Evolutionary conservation across 2,113 vertebrate genomes (phyloP).

Genomic region (Geothlypis trichas): DNA sequence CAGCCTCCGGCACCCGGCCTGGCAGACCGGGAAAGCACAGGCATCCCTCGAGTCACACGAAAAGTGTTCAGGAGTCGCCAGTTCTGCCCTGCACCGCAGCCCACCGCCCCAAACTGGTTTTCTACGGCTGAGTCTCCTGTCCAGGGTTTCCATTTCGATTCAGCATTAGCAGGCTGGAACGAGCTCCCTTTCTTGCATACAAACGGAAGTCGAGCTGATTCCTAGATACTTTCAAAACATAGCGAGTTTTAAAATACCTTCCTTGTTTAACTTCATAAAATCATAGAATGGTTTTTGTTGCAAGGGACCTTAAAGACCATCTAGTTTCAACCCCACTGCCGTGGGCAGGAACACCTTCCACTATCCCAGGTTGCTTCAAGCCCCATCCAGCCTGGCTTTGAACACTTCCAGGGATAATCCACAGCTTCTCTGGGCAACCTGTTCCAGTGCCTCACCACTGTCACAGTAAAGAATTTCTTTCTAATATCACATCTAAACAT

Average conservation of each 20-base stretch:
- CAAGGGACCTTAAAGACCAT: not conserved
- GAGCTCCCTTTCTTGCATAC: not conserved
- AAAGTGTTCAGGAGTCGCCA: accelerated
- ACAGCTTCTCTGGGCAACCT: not conserved
- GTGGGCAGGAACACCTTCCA: not conserved
- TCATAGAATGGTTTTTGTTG: not conserved
- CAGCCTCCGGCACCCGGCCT: accelerated
- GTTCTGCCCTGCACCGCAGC: accelerated
- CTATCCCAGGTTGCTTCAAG: not conserved
- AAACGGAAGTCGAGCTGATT: not conserved
- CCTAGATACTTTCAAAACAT: not conserved
- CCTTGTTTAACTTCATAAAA: not conserved
- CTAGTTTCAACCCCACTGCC: not conserved
- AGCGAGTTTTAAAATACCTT: not conserved
- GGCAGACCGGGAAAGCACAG: accelerated
- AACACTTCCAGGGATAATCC: not conserved
- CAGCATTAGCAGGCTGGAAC: not conserved
- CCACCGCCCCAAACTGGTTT: accelerated
- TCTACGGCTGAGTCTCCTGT: no score
- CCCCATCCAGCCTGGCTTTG: not conserved
- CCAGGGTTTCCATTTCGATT: accelerated
- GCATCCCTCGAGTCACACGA: accelerated
- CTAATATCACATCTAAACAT: not conserved
- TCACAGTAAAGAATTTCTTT: not conserved
- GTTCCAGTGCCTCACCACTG: not conserved